A percentile compares a stretch with the other conserved stretches of the same genome.
Evolutionary conservation across 2,888 invertebrate species (phyloP).

Genomic region (Pelosia muscerda): DNA sequence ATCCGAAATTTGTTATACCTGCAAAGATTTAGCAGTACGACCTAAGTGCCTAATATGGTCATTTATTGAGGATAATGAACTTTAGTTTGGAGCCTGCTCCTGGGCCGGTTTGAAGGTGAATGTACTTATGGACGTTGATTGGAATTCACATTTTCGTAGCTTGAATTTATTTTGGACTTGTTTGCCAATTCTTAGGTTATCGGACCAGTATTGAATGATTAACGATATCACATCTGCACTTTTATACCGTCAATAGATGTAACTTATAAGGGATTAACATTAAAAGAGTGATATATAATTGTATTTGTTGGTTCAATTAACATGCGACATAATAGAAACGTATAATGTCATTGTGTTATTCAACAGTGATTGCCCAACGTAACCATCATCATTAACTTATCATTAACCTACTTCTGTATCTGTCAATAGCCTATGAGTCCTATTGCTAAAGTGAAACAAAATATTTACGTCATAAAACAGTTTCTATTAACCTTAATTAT

Average conservation of each 20-base stretch:
- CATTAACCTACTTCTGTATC: slow-evolving; percentile 63
- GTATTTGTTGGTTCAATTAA: background rate
- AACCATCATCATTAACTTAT: slow-evolving; percentile 46
- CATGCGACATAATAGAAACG: background rate
- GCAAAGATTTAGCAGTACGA: slow-evolving; percentile 38
- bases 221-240: slow-evolving; percentile 67
- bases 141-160: slow-evolving; percentile 76
- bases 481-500: slow-evolving; percentile 65
- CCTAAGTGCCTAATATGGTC: slow-evolving; percentile 66
- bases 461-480: slow-evolving; percentile 33
- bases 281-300: background rate
- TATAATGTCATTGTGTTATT: background rate
- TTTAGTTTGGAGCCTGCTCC: slow-evolving; percentile 68
- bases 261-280: slow-evolving; percentile 39
- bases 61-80: slow-evolving; percentile 82
- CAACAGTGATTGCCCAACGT: slow-evolving; percentile 21
- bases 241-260: slow-evolving; percentile 43
- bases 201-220: slow-evolving; percentile 72
- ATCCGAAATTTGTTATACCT: slow-evolving; percentile 31
- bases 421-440: slow-evolving; percentile 47
- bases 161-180: slow-evolving; percentile 74
- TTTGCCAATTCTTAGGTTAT: slow-evolving; percentile 78
- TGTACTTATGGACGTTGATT: slow-evolving; percentile 72
- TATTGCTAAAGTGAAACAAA: slow-evolving; percentile 44
- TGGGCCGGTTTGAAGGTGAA: slow-evolving; percentile 84